Evolutionary conservation across 2,888 invertebrate species (phyloP), one percentile per base, ranked within the genome.

Genomic region (Hofmannophila pseudospretella): DNA sequence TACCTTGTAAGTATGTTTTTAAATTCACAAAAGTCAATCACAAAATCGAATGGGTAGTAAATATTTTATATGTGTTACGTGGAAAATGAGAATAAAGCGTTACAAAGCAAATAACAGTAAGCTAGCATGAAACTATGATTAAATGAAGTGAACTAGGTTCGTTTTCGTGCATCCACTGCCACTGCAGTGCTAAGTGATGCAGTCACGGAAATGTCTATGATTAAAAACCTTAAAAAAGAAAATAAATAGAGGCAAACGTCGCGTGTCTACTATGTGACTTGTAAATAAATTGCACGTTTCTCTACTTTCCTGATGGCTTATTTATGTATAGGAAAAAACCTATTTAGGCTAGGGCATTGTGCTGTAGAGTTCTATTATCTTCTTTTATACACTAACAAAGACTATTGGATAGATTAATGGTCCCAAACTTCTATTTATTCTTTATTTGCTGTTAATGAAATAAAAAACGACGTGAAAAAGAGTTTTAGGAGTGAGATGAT

Each of bases 121-220:
- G 34, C 34, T 34, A 44, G 53, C 45, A 51, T 49, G 51, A 55
- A 60, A 55, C 51, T 49, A 53, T 53, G 54, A 59, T 54, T 51
- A 58, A 57, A 50, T 45, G 44, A 43, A 11, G 14, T 26, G 31
- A 19, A 42, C 30, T 39, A 44, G 49, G 47, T 47, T 44, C 42
- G 47, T 51, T 62, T 55, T 54, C 62, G 61, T 67, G 69, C 58
- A 51, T 49, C 54, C 43, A 41, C 35, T 42, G 38, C 37, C 10
- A 25, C 32, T 25, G n/a, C 39, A 36, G 37, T 33, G 31, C 40
- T 67, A 68, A 73, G 67, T 66, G 71, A 55, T 48, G 65, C 54
- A 62, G 67, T 72, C 76, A 75, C 77, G 74, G 55, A 73, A 74
- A 67, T 64, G 66, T 67, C 68, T 67, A 51, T 67, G 67, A 75